phyloP scores from a whole-genome alignment of 2,797 vertebrate genomes.

The Mionectes olivaceus region DNA sequence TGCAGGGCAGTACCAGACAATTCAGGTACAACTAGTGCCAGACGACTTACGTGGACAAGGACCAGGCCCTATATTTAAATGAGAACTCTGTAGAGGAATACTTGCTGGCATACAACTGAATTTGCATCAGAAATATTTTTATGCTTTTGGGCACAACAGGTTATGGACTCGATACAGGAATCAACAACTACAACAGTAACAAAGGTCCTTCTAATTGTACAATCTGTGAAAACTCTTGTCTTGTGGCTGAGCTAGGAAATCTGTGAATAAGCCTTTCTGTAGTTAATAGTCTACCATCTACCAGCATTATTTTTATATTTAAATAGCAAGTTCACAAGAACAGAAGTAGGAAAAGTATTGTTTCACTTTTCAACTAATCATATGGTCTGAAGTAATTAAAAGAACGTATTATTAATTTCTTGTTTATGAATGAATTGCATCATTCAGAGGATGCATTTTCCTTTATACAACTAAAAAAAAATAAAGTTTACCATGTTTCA shows the following conservation, averaged over 20 bases:
- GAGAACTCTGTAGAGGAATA: neutral
- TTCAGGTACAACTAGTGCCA: neutral
- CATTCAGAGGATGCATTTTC: neutral
- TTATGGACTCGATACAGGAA: neutral
- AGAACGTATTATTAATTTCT: neutral
- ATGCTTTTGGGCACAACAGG: neutral
- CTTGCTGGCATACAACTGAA: neutral
- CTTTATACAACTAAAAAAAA: neutral
- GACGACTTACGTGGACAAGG: neutral
- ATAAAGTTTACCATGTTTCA: neutral
- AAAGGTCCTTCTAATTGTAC: neutral
- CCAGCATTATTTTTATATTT: neutral
- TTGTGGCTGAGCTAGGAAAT: neutral
- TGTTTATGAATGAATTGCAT: neutral
- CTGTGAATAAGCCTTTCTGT: neutral
- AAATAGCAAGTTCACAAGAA: neutral
- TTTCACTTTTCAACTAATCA: neutral
- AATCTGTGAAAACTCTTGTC: neutral
- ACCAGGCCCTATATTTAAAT: neutral
- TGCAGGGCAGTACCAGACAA: neutral
- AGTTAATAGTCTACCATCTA: neutral
- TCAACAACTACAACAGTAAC: neutral
- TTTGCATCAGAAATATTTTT: neutral
- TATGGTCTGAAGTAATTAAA: neutral
- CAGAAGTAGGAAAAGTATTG: neutral